Base-by-base conservation (phyloP, 2,888 invertebrate genomes). In the Torymus tubicola region DNA sequence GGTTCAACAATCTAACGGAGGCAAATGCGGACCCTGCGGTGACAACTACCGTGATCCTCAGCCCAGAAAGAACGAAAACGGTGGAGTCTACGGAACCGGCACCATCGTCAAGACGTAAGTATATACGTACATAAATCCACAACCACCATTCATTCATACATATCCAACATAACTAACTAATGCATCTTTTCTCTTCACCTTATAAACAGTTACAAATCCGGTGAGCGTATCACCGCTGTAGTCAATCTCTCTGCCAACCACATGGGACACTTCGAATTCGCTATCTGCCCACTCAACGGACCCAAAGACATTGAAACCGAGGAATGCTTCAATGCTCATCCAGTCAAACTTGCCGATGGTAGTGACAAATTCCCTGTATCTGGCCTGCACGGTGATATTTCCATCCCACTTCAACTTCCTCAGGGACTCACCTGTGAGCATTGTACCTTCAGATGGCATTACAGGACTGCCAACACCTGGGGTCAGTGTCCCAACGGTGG, bases 1-100 rank as follows among this genome's bases (percentile, higher is more conserved):
- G 69, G 13, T 50, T n/a, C 31, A 70, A 50, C 5, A 31, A 1
- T 1, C 14, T 2, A 89, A 92, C 81, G 86, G 85, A 13, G 93
- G 93, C 0, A 90, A 90, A 78, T 93, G 93, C 83, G 93, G 93
- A 0, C 78, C 92, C 0, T 93, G 93, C 84, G 93, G 93, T 0
- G 93, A 93, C 86, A 88, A 91, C 81, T 93, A 90, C 81, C 87
- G 89, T 2, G 81, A 88, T 11, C 68, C 87, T 0, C 86, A 84
- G 60, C 93, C 93, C 0, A 89, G 93, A 72, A 86, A 88, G 13
- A 91, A 93, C 84, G 93, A 93, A 85, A 87, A 92, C 76, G 92
- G 92, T 11, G 93, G 93, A 50, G 83, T 81, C 24, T 93, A 90
- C 83, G 92, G 92, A n/a, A 84, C 86, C 42, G 93, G 93, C 2